These are phyloP conservation scores for Indicator indicator DNA, from an alignment of 2,113 vertebrate species.

Conservation along the genomic window DNA sequence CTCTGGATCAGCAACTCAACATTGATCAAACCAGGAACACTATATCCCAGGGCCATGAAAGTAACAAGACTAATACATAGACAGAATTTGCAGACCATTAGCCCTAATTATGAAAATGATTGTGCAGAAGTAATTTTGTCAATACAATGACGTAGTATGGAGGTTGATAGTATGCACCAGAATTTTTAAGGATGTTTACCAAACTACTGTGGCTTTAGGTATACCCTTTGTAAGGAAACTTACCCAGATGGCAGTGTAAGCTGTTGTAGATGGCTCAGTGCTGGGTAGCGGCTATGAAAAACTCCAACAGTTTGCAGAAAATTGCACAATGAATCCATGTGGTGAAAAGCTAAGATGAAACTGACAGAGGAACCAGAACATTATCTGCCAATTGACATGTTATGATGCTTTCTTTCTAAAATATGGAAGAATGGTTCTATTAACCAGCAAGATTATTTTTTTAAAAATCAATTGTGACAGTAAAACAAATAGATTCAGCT, in stretches of 20 bases:
- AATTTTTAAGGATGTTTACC: background rate
- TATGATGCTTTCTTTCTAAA: background rate
- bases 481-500: background rate
- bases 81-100: background rate
- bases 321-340: background rate
- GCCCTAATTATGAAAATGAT: background rate
- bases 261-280: background rate
- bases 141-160: background rate
- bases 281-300: background rate
- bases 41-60: background rate
- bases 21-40: background rate
- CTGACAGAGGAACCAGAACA: background rate
- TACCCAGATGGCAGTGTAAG: background rate
- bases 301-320: background rate
- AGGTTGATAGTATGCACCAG: background rate
- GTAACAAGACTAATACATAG: background rate
- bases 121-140: background rate
- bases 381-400: background rate
- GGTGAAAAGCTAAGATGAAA: background rate
- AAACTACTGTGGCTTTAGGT: background rate
- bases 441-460: background rate
- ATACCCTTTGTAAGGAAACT: background rate
- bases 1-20: background rate
- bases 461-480: background rate
- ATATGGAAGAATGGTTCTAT: background rate